Conservation (phyloP, 2,797 vertebrate genomes). For the Aselliscus stoliczkanus region DNA sequence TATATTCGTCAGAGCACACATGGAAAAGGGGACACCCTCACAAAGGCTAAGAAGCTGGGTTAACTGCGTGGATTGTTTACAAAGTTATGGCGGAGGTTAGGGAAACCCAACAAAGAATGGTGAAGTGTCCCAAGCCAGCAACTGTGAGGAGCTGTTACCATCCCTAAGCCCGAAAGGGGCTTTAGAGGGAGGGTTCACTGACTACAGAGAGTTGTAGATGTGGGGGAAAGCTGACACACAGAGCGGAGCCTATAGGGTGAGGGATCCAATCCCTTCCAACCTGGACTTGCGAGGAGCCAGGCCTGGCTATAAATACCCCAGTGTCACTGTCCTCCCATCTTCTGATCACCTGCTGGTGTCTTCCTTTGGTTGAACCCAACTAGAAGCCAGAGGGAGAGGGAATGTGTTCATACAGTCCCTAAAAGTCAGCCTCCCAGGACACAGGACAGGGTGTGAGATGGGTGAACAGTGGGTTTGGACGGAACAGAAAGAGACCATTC, state of each 20-base stretch:
- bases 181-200: not conserved
- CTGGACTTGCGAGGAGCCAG: not conserved
- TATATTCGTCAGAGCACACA: not conserved
- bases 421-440: not conserved
- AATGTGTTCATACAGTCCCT: not conserved
- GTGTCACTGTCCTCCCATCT: not conserved
- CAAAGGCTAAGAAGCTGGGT: not conserved
- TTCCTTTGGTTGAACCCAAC: not conserved
- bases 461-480: not conserved
- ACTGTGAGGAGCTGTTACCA: not conserved
- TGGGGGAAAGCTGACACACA: not conserved
- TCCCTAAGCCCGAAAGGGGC: not conserved
- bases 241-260: not conserved
- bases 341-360: not conserved
- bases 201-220: not conserved
- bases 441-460: not conserved
- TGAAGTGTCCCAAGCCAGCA: not conserved
- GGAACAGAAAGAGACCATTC: not conserved
- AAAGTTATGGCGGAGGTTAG: not conserved
- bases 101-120: not conserved
- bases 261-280: not conserved
- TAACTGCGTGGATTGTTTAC: not conserved
- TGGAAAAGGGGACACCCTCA: not conserved
- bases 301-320: not conserved
- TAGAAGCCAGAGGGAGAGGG: not conserved